These are phyloP conservation scores for Lacanobia wlatinum DNA, from an alignment of 2,888 invertebrate species.

Conservation along the genomic window DNA sequence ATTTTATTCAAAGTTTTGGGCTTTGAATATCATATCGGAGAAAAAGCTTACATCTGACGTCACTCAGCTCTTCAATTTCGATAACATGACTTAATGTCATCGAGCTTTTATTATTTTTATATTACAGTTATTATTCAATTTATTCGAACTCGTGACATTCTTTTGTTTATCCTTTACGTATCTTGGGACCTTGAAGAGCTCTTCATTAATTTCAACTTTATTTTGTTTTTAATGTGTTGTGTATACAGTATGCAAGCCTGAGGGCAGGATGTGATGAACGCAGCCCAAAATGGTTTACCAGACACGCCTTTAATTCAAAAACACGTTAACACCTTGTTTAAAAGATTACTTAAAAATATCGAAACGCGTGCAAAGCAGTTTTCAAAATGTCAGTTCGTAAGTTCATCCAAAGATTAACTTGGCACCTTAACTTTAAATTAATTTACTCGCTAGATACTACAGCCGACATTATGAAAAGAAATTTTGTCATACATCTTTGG, in stretches of 20 bases:
- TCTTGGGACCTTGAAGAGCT: constrained; percentile 1
- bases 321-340: constrained; percentile 67
- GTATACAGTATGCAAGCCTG: constrained; percentile 38
- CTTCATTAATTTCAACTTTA: constrained; percentile 33
- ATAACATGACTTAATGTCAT: neutral
- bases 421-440: neutral
- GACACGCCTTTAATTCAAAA: constrained; percentile 66
- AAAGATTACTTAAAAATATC: constrained; percentile 28
- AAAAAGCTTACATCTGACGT: no score
- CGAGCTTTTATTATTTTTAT: neutral
- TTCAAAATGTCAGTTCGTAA: no score
- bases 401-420: neutral
- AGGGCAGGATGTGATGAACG: constrained; percentile 49
- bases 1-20: no score
- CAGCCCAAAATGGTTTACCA: constrained; percentile 43
- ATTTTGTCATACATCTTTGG: neutral
- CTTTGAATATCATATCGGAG: no score
- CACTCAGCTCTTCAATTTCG: neutral
- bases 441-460: neutral
- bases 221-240: constrained; percentile 32
- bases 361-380: neutral
- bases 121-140: constrained; percentile 9
- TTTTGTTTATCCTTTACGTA: constrained; percentile 35
- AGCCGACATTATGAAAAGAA: neutral
- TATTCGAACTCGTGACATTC: constrained; percentile 25